Percentiles rank a stretch among this genome's conserved stretches.
Conservation (phyloP, 2,797 vertebrate species). For the Todus mexicanus region DNA sequence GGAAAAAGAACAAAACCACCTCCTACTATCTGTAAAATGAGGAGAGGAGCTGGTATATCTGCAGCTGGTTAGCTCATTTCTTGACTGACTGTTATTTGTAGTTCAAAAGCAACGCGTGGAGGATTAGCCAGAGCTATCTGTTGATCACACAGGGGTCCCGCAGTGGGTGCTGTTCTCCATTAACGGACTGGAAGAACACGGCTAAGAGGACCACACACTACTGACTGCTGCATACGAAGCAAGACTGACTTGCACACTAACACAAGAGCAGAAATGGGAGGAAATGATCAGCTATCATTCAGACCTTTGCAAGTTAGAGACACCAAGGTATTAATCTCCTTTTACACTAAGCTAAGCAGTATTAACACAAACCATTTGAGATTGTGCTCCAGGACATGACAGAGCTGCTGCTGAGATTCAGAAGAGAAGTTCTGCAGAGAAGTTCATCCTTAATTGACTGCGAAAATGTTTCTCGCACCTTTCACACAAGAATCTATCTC, state of each 20-base stretch:
- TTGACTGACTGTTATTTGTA: background rate
- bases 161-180: background rate
- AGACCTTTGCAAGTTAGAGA: background rate
- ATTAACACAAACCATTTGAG: background rate
- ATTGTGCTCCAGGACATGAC: background rate
- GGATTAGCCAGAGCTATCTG: background rate
- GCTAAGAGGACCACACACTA: background rate
- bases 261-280: background rate
- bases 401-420: background rate
- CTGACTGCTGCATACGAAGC: background rate
- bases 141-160: background rate
- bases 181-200: background rate
- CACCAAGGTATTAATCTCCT: background rate
- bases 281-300: background rate
- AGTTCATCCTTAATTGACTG: background rate
- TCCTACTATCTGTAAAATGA: background rate
- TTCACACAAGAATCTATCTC: background rate
- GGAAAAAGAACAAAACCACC: background rate
- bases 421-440: background rate
- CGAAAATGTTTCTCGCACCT: background rate
- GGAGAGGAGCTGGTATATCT: background rate
- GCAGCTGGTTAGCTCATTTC: background rate
- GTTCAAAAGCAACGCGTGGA: background rate
- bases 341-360: background rate
- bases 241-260: background rate